A percentile compares a stretch with the other conserved stretches of the same genome.
These are phyloP conservation scores for Bothrops jararaca DNA, from an alignment of 2,113 vertebrate species.

Conservation along the genomic window DNA sequence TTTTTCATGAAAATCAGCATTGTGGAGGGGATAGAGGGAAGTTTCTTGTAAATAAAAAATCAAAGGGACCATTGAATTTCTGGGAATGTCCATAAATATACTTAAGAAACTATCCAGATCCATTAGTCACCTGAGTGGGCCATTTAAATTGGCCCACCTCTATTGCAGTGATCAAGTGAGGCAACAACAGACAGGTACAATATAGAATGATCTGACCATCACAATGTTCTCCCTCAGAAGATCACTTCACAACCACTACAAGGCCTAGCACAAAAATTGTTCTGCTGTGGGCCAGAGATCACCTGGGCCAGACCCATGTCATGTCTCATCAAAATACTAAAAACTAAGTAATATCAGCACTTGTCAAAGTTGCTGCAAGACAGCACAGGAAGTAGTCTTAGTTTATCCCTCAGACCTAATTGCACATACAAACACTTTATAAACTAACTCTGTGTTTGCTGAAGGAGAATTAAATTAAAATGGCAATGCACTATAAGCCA, in stretches of 20 bases:
- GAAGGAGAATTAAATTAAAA: not conserved
- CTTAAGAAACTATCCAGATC: not conserved
- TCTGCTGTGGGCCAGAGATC: not conserved
- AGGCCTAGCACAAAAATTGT: not conserved
- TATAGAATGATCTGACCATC: not conserved
- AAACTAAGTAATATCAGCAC: not conserved
- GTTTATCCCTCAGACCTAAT: not conserved
- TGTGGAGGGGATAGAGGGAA: not conserved
- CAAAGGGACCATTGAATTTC: not conserved
- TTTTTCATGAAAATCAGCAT: not conserved
- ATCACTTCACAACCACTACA: not conserved
- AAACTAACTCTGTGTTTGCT: not conserved
- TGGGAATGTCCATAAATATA: not conserved
- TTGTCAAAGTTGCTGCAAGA: not conserved
- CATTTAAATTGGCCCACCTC: not conserved
- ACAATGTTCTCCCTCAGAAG: not conserved
- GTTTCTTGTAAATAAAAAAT: not conserved
- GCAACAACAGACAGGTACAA: not conserved
- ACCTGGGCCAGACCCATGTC: not conserved
- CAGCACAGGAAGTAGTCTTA: not conserved
- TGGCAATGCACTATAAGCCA: not conserved
- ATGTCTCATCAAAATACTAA: not conserved
- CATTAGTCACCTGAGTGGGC: not conserved
- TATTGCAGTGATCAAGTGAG: not conserved
- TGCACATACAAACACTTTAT: not conserved